These are phyloP conservation scores for Tinea pellionella DNA, from an alignment of 2,888 invertebrate genomes.

Conservation along the genomic window DNA sequence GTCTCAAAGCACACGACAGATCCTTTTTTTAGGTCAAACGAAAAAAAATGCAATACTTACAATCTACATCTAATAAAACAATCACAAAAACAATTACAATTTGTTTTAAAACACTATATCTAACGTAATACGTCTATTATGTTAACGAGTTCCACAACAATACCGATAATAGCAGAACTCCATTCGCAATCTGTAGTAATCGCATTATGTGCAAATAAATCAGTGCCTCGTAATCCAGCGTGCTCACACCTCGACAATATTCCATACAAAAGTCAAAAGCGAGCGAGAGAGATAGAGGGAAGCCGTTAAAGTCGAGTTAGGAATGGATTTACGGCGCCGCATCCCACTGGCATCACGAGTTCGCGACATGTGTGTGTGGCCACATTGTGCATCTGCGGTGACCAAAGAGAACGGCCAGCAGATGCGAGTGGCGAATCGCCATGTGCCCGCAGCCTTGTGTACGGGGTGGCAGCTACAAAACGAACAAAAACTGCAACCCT, in stretches of 20 bases:
- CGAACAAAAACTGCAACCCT: conserved; percentile 1
- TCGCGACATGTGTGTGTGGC: conserved; percentile 10
- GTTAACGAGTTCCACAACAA: conserved; percentile 4
- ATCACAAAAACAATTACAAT: too few relatives aligned
- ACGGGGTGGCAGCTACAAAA: neutral
- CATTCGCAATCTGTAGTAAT: conserved; percentile 10
- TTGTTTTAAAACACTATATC: neutral
- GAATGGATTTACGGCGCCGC: conserved; percentile 51
- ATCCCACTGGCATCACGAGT: conserved; percentile 11
- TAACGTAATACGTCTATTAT: neutral
- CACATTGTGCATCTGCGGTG: conserved; percentile 8
- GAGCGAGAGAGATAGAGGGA: neutral
- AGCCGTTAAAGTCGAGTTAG: conserved; percentile 52
- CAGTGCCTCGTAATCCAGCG: conserved; percentile 10
- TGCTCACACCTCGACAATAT: conserved; percentile 9
- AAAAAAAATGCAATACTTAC: conserved; percentile 21
- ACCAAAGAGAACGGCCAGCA: neutral
- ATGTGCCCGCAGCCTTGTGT: neutral
- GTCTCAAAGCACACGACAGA: conserved; percentile 24
- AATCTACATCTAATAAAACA: too few relatives aligned
- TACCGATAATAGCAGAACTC: conserved; percentile 9
- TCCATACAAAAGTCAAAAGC: conserved; percentile 10
- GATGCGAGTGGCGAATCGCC: neutral
- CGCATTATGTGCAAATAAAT: conserved; percentile 10
- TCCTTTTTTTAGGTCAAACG: conserved; percentile 24